Base-by-base conservation (phyloP, 2,888 invertebrate genomes). In the Hydrotaea cyrtoneurina region DNA sequence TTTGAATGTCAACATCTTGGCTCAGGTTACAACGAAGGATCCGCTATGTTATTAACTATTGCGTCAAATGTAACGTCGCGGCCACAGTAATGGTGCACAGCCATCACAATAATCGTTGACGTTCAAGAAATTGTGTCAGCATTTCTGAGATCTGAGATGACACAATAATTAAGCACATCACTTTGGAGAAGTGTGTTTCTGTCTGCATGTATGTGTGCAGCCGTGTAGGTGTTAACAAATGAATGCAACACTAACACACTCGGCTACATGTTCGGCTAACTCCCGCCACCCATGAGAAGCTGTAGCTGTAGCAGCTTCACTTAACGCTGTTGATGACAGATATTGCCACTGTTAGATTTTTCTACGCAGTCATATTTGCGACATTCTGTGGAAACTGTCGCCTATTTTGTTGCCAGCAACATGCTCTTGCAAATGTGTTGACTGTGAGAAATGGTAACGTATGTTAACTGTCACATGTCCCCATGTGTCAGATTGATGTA, bases 291-390 rank as follows among this genome's bases (percentile, higher is more conserved):
- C 36, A 13, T 43, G 43, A 43, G n/a, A 13, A 26, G 17, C 39
- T 17, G 19, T 66, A 10, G n/a, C n/a, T n/a, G n/a, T n/a, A 10
- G 43, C 66, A 43, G 66, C 43, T 66, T 43, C 66, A 66, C 66
- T 66, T 66, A 66, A 66, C 66, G 39, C 66, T 66, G 66, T 10
- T 19, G 66, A 2, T 66, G 66, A 66, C 66, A 66, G 39, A 10
- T 36, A 66, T 66, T 66, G 19, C 66, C 66, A 66, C 66, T 43
- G 66, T 43, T 39, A 66, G 66, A 39, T 7, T 66, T 43, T 10
- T 10, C 43, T 21, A 43, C 43, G 43, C 19, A 17, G 36, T 26
- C 59, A 64, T 7, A 66, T 39, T 66, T 66, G 66, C 39, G 43
- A 39, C 66, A 66, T 43, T 66, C 36, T 66, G 66, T 10, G 66